Percentiles rank a stretch among this genome's conserved stretches.
phyloP scores from a whole-genome alignment of 2,113 vertebrate genomes.

The Syngnathus floridae region DNA sequence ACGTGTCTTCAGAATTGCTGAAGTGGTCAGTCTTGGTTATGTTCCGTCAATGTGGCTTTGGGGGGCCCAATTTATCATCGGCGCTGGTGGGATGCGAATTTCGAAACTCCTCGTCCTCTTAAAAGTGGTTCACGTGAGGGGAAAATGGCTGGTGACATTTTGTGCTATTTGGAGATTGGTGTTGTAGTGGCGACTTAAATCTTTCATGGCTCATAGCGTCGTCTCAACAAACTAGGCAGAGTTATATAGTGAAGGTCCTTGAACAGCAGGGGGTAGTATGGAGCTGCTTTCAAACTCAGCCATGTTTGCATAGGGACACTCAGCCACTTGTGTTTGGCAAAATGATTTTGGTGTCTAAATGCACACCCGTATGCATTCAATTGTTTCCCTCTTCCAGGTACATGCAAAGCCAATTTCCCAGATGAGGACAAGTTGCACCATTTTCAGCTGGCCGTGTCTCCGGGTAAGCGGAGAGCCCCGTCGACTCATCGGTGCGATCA shows the following conservation, averaged over 20 bases:
- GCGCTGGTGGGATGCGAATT: too few species aligned
- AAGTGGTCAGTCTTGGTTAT: not conserved
- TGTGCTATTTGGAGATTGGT: not conserved
- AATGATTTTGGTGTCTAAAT: not conserved
- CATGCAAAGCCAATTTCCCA: constrained; percentile 90
- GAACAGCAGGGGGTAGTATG: constrained; percentile 51
- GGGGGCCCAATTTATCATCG: too few species aligned
- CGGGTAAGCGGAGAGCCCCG: constrained; percentile 75
- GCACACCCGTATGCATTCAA: not conserved
- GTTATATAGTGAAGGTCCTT: constrained; percentile 16
- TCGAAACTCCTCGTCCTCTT: too few species aligned
- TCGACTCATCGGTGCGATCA: not conserved
- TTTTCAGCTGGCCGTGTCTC: constrained; percentile 87
- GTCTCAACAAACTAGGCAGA: too few species aligned
- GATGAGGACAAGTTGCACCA: constrained; percentile 92
- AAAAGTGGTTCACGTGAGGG: too few species aligned
- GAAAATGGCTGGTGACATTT: too few species aligned
- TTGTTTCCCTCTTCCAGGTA: constrained; percentile 67
- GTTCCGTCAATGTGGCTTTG: too few species aligned
- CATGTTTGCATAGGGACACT: constrained; percentile 5
- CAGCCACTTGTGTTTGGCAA: not conserved
- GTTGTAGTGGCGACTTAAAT: not conserved
- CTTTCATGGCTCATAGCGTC: too few species aligned
- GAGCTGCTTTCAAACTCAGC: constrained; percentile 14
- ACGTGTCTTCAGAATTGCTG: not conserved